These are phyloP conservation scores for Ceratothoa steindachneri DNA, from an alignment of 2,888 invertebrate genomes.

Conservation along the genomic window DNA sequence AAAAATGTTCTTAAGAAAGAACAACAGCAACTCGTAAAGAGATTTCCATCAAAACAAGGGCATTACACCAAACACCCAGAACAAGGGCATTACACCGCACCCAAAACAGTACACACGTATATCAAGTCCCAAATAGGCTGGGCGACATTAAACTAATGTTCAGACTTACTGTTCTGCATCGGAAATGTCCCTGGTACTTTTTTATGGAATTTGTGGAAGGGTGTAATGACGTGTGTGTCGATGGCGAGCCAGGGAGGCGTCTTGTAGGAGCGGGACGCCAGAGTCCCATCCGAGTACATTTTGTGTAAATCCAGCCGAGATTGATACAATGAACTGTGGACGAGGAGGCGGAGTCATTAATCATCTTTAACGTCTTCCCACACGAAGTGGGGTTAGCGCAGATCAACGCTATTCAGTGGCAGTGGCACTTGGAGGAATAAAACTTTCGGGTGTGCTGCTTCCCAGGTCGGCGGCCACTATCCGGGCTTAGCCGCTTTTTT, in stretches of 20 bases:
- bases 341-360: too few relatives aligned
- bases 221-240: constrained; percentile 34
- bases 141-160: too few relatives aligned
- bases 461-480: too few relatives aligned
- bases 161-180: constrained; percentile 40
- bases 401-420: neutral
- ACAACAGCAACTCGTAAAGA: too few relatives aligned
- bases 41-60: too few relatives aligned
- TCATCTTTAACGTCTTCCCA: neutral
- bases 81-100: too few relatives aligned
- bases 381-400: neutral
- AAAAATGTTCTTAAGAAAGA: too few relatives aligned
- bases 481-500: too few relatives aligned
- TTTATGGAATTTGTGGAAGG: constrained; percentile 33
- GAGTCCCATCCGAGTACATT: neutral
- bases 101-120: too few relatives aligned
- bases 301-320: neutral
- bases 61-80: too few relatives aligned
- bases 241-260: constrained; percentile 34
- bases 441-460: too few relatives aligned
- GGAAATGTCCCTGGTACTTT: constrained; percentile 45
- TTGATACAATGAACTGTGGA: neutral
- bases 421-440: neutral
- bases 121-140: too few relatives aligned
- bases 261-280: constrained; percentile 12